Percentiles rank a stretch among this genome's conserved stretches.
These are phyloP conservation scores for Syrmaticus mikado DNA, from an alignment of 2,113 vertebrate species.

Conservation along the genomic window DNA sequence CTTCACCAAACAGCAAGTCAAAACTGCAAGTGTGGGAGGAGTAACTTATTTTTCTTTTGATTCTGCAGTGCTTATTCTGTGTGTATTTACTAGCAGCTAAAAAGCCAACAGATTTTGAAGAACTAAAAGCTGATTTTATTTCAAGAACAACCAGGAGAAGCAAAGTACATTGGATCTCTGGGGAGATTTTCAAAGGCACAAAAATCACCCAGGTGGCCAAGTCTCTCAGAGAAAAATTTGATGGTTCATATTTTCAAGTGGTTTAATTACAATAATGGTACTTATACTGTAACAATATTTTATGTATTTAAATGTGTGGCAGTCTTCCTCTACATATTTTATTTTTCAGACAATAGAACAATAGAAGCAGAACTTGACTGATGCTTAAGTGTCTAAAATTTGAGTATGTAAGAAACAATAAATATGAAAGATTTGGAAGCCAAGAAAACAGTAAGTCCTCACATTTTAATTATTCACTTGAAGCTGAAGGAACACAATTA, in stretches of 20 bases:
- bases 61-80: not conserved
- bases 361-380: not conserved
- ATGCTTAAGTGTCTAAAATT: not conserved
- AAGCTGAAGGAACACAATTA: slow-evolving; percentile 44
- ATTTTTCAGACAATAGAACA: slow-evolving; percentile 14
- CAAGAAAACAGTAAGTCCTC: slow-evolving; percentile 26
- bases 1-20: not conserved
- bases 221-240: not conserved
- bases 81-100: not conserved
- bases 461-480: slow-evolving; percentile 35
- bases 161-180: not conserved
- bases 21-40: not conserved
- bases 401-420: slow-evolving; percentile 2
- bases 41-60: not conserved
- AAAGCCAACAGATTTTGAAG: not conserved
- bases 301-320: not conserved
- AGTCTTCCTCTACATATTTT: slow-evolving; percentile 3
- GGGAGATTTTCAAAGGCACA: not conserved
- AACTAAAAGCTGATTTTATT: not conserved
- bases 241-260: not conserved
- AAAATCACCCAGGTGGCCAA: not conserved
- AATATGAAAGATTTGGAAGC: not conserved
- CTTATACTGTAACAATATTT: not conserved
- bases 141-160: not conserved
- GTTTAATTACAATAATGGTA: not conserved